Base-by-base conservation (phyloP, 2,113 vertebrate genomes). In the Micronisus gabar region DNA sequence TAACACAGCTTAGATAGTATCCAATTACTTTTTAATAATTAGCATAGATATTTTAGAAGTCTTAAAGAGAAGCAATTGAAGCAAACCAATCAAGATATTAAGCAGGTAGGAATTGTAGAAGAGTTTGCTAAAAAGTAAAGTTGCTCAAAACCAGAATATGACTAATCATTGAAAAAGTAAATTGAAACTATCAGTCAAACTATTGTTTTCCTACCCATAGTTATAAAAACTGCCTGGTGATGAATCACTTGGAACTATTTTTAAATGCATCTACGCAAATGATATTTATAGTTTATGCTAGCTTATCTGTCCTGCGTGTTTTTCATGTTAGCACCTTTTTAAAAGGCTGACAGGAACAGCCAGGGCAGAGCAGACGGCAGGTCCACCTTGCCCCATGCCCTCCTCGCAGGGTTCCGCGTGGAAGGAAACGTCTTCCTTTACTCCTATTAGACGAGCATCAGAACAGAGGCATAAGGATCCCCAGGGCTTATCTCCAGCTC, bases 231-330 rank as follows among this genome's bases (percentile, higher is more conserved):
- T 92, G 95, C 75, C 97, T 90, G 91, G 83, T 86, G 93, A 98
- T 97, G 96, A 98, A 97, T 96, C 97, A 98, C 92, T 97, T 91
- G n/a, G 56, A 95, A 95, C 96, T 98, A 98, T 98, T 98, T 98
- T 97, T 98, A 97, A 97, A 89, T 76, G 95, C 95, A 92, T 97
- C 92, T 97, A 97, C 81, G 95, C 88, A 98, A 81, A 95, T 84
- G 87, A 88, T 98, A 98, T 98, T 98, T 98, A 97, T 97, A 98
- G 95, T 97, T 97, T 92, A 92, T 93, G 83, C 88, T 71, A 97
- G 95, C 97, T 98, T 98, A 98, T 98, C 96, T 98, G 93, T 96
- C 92, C 95, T 97, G 93, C 92, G 40, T 97, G 94, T 78, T 97
- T 97, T 97, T 97, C 97, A 62, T 97, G 96, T 95, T 97, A 91